These are phyloP conservation scores for Anguilla megastoma DNA, from an alignment of 2,797 vertebrate species.

Conservation along the genomic window DNA sequence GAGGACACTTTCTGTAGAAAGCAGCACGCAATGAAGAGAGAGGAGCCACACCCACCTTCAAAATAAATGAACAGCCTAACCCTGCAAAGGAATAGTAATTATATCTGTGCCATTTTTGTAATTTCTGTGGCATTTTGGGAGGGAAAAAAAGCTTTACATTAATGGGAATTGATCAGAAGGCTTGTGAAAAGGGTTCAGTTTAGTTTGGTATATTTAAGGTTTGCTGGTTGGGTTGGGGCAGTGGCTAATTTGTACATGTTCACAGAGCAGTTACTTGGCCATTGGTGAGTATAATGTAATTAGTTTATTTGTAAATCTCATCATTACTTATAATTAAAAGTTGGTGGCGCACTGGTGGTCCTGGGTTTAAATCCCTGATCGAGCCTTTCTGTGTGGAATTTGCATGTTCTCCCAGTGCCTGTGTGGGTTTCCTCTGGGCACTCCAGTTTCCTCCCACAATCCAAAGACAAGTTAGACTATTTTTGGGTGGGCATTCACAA, in stretches of 20 bases:
- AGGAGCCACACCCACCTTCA: not conserved
- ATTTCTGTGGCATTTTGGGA: not conserved
- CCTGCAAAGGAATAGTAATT: not conserved
- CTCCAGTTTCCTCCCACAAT: too few relatives aligned
- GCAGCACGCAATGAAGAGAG: constrained; percentile 41
- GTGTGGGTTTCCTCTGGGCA: too few relatives aligned
- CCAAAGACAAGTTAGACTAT: too few relatives aligned
- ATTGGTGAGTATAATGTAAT: not conserved
- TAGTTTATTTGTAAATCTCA: not conserved
- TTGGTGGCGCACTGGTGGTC: too few relatives aligned
- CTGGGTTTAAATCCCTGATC: too few relatives aligned
- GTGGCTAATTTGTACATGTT: constrained; percentile 14
- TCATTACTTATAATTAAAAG: not conserved
- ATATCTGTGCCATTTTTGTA: not conserved
- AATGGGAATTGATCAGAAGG: constrained; percentile 30
- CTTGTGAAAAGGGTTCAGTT: constrained; percentile 35
- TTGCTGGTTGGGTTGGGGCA: not conserved
- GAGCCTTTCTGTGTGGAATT: too few relatives aligned
- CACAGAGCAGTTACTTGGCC: not conserved
- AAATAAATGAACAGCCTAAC: constrained; percentile 22
- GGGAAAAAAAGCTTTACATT: not conserved
- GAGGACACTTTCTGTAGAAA: not conserved
- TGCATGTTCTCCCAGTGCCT: too few relatives aligned
- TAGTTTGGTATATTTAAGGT: not conserved
- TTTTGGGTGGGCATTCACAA: too few relatives aligned